phyloP scores from a whole-genome alignment of 2,113 vertebrate species.

The Nicator chloris region DNA sequence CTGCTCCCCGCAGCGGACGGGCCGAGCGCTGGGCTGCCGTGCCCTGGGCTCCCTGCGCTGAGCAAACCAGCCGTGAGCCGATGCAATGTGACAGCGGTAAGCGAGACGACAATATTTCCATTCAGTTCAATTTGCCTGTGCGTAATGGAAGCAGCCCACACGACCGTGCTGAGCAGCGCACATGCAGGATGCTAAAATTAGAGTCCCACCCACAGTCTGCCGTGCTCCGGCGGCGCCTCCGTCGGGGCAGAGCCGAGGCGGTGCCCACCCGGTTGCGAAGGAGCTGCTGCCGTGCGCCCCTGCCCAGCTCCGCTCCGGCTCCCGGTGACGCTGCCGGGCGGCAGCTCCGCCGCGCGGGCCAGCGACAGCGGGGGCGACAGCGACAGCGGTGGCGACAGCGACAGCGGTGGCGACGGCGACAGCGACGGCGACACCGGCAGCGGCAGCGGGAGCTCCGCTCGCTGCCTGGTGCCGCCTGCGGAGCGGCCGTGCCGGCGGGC shows the following conservation, averaged over 20 bases:
- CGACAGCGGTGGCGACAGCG: too few species aligned
- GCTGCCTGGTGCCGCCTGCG: neutral
- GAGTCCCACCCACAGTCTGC: constrained; percentile 3
- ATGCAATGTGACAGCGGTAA: neutral
- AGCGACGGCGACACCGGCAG: too few species aligned
- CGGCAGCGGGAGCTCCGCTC: neutral
- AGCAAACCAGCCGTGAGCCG: neutral
- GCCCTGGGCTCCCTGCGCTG: neutral
- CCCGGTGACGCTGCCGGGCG: neutral
- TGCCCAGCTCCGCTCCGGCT: neutral
- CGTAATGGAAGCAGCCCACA: constrained; percentile 55
- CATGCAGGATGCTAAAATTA: neutral
- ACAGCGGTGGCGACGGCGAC: too few species aligned
- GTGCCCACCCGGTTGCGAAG: neutral
- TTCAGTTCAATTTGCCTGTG: constrained; percentile 36
- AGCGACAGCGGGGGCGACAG: too few species aligned
- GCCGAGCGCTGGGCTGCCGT: neutral
- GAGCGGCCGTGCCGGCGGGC: too few species aligned
- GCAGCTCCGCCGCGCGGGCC: neutral
- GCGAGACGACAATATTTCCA: constrained; percentile 35
- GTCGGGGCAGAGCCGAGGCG: neutral
- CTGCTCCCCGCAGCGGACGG: neutral
- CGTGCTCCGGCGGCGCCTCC: neutral
- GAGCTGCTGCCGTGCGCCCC: neutral
- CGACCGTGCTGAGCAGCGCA: neutral